phyloP scores from a whole-genome alignment of 2,797 vertebrate species.

The Enteromius anoplus region DNA sequence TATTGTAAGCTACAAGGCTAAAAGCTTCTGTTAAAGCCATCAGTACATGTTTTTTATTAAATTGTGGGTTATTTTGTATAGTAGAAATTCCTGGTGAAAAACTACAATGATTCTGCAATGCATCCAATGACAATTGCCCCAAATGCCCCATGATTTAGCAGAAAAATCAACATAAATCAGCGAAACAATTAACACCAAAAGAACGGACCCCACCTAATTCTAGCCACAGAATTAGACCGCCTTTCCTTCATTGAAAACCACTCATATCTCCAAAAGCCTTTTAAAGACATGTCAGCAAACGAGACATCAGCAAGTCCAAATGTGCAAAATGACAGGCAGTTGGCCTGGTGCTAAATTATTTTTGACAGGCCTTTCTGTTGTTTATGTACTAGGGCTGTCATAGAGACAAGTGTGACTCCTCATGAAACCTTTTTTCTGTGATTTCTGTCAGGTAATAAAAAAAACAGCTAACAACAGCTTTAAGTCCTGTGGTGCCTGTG shows the following conservation, averaged over 20 bases:
- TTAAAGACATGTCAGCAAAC: neutral
- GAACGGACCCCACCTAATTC: too few relatives aligned
- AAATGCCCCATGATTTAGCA: neutral
- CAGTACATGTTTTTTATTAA: neutral
- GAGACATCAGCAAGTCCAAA: neutral
- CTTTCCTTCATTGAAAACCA: neutral
- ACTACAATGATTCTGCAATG: neutral
- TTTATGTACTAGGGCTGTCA: neutral
- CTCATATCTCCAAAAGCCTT: neutral
- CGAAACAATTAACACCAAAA: too few relatives aligned
- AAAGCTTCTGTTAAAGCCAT: neutral
- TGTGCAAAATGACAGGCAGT: neutral
- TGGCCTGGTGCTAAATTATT: neutral
- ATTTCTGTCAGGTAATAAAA: neutral
- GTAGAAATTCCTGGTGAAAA: neutral
- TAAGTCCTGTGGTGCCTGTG: neutral
- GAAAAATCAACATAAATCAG: too few relatives aligned
- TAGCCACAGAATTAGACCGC: neutral
- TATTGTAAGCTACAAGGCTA: neutral
- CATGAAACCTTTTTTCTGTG: neutral
- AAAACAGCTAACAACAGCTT: slow-evolving; percentile 4
- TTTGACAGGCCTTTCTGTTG: neutral
- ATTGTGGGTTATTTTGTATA: neutral
- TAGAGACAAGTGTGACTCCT: neutral
- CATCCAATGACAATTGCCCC: too few relatives aligned